Evolutionary conservation across 2,888 invertebrate genomes (phyloP).

Genomic region (Andricus curvator): DNA sequence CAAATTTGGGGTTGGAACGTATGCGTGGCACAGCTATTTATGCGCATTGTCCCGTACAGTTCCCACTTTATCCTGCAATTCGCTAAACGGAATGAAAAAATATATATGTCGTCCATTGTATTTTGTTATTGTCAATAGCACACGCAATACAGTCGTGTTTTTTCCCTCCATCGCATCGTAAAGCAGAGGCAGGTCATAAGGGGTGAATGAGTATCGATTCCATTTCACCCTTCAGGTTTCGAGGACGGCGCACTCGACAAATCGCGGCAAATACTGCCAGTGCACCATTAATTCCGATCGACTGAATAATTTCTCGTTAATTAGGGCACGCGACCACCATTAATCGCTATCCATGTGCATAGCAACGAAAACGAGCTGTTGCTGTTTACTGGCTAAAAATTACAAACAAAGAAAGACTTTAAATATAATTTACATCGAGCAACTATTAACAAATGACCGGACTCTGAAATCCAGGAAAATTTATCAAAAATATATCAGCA

Average conservation of each 20-base stretch:
- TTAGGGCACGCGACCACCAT: slow-evolving; percentile 32
- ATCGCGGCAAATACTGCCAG: slow-evolving; percentile 36
- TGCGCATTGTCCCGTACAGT: slow-evolving; percentile 1
- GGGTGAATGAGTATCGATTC: slow-evolving; percentile 40
- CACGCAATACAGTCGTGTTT: slow-evolving; percentile 36
- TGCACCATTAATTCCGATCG: slow-evolving; percentile 32
- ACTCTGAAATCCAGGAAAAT: background rate
- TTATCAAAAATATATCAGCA: background rate
- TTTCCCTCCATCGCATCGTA: slow-evolving; percentile 4
- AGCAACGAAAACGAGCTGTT: slow-evolving; percentile 3
- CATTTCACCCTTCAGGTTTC: slow-evolving; percentile 33
- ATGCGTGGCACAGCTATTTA: slow-evolving; percentile 11
- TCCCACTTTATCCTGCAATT: slow-evolving; percentile 16
- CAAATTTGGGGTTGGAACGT: slow-evolving; percentile 1
- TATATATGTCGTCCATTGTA: slow-evolving; percentile 21
- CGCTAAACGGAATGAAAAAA: slow-evolving; percentile 23
- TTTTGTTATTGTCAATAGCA: slow-evolving; percentile 39
- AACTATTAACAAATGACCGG: background rate
- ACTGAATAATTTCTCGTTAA: slow-evolving; percentile 41
- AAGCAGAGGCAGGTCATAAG: slow-evolving; percentile 38
- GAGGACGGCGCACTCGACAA: slow-evolving; percentile 33
- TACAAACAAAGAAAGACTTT: background rate
- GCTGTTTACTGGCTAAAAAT: background rate
- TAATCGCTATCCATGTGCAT: slow-evolving; percentile 23
- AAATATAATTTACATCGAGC: background rate